A percentile compares a stretch with the other conserved stretches of the same genome.
Evolutionary conservation across 2,888 invertebrate species (phyloP).

Genomic region (Scaptomyza polygonia): DNA sequence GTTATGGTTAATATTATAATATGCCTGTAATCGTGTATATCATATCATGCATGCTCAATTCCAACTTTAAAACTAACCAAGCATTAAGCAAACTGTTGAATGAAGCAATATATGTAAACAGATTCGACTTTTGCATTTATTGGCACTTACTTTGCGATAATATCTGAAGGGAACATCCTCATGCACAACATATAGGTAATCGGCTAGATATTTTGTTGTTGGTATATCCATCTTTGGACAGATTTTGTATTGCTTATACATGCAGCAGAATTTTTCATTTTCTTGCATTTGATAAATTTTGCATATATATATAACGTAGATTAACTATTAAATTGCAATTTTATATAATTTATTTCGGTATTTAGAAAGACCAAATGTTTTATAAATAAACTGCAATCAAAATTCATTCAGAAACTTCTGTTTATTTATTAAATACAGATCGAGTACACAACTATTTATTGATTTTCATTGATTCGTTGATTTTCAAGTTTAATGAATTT

Average conservation of each 20-base stretch:
- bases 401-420: neutral
- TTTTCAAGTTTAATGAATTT: conserved; percentile 1
- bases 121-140: neutral
- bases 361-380: conserved; percentile 10
- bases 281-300: conserved; percentile 82
- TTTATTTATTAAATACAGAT: too few species aligned
- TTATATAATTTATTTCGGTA: conserved; percentile 6
- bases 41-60: conserved; percentile 54
- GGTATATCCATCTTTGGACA: conserved; percentile 84
- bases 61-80: conserved; percentile 9
- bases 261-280: conserved; percentile 83
- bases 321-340: conserved; percentile 17
- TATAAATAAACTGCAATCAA: conserved; percentile 1
- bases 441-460: too few species aligned
- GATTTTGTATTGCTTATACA: conserved; percentile 83
- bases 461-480: conserved; percentile 7
- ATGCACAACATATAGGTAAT: conserved; percentile 84
- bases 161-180: conserved; percentile 84
- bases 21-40: conserved; percentile 25
- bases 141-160: conserved; percentile 84
- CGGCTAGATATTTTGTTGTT: conserved; percentile 84
- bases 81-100: conserved; percentile 28
- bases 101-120: neutral
- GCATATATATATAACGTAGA: conserved; percentile 47
- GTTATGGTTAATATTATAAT: conserved; percentile 26